Conservation (phyloP, 1,140 invertebrate genomes). For the Drosophila azteca region DNA sequence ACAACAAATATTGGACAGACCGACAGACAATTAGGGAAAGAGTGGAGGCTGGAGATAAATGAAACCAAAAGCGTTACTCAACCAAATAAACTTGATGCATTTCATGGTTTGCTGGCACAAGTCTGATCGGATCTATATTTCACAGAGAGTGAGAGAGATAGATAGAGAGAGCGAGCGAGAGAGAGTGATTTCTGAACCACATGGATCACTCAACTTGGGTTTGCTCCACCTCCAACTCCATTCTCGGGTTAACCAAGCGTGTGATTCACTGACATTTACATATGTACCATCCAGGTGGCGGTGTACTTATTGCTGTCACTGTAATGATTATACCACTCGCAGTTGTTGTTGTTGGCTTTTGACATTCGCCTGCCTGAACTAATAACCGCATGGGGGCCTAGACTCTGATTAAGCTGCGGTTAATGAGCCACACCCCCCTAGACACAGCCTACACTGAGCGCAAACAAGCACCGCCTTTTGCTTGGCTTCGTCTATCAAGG, state of each 20-base stretch:
- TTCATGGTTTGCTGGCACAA: slow-evolving; percentile 61
- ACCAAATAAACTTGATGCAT: slow-evolving; percentile 81
- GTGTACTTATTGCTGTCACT: slow-evolving; percentile 11
- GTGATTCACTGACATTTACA: slow-evolving; percentile 39
- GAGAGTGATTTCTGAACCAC: too few species aligned
- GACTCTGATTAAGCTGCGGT: slow-evolving; percentile 78
- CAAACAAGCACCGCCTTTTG: too few species aligned
- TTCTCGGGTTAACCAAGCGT: slow-evolving; percentile 51
- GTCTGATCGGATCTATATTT: too few species aligned
- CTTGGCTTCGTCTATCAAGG: too few species aligned
- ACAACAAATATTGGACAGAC: background rate
- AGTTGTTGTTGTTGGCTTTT: slow-evolving; percentile 7
- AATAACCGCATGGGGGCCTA: slow-evolving; percentile 72
- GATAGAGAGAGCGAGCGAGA: too few species aligned
- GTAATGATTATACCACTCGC: slow-evolving; percentile 4
- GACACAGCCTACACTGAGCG: background rate
- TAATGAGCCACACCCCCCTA: slow-evolving; percentile 61
- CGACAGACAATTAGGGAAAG: slow-evolving; percentile 58
- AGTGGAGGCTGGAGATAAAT: background rate
- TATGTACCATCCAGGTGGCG: background rate
- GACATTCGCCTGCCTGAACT: slow-evolving; percentile 65
- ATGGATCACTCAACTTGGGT: too few species aligned
- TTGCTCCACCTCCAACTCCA: too few species aligned
- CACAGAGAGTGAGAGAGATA: too few species aligned
- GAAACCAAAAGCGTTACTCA: slow-evolving; percentile 61